Conservation (phyloP, 2,113 vertebrate species). For the Sporophila hypoxantha region DNA sequence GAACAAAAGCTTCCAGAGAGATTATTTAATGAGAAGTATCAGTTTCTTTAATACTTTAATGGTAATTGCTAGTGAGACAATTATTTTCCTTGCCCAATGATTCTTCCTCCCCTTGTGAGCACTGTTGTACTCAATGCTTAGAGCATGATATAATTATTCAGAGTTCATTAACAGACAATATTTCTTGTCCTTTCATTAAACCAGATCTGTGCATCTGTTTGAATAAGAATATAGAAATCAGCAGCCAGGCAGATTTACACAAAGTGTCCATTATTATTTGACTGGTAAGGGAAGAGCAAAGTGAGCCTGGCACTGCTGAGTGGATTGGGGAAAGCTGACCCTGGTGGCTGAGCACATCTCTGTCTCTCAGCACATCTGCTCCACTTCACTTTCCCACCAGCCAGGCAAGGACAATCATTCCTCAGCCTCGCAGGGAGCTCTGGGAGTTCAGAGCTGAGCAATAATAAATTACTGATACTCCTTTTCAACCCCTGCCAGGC, state of each 20-base stretch:
- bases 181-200: not conserved
- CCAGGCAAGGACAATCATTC: not conserved
- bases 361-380: not conserved
- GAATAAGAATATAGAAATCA: not conserved
- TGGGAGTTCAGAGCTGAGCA: not conserved
- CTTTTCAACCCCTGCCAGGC: not conserved
- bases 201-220: not conserved
- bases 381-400: not conserved
- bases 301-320: not conserved
- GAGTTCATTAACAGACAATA: slow-evolving; percentile 16
- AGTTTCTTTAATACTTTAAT: slow-evolving; percentile 25
- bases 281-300: not conserved
- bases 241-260: not conserved
- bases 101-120: not conserved
- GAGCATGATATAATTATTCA: not conserved
- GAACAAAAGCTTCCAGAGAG: slow-evolving; percentile 54
- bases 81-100: slow-evolving; percentile 25
- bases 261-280: no score
- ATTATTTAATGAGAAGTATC: slow-evolving; percentile 28
- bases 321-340: not conserved
- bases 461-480: not conserved
- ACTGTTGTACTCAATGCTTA: slow-evolving; percentile 1
- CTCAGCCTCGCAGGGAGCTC: not conserved
- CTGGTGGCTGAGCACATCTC: not conserved
- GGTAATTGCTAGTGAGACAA: slow-evolving; percentile 34